Percentiles rank a stretch among this genome's conserved stretches.
phyloP scores from a whole-genome alignment of 2,888 invertebrate genomes.

The Lasioglossum oenotherae region DNA sequence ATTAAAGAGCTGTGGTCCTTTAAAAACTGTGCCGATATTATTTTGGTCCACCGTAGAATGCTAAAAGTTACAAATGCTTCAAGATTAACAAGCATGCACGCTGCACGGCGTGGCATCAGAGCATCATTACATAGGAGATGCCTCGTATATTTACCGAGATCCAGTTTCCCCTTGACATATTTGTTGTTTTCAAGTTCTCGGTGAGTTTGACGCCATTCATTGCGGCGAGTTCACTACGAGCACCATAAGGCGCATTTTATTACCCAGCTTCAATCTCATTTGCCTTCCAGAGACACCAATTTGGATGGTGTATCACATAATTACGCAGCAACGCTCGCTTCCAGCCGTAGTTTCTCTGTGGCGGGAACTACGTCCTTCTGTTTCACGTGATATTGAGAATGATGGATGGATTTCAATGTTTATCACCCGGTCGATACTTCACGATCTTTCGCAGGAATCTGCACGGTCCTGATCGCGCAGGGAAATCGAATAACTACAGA shows the following conservation, averaged over 20 bases:
- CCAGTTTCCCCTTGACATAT: slow-evolving; percentile 7
- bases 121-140: neutral
- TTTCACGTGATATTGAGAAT: neutral
- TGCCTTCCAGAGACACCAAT: slow-evolving; percentile 26
- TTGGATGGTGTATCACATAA: slow-evolving; percentile 45
- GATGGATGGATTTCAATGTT: neutral
- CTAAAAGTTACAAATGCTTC: neutral
- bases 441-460: too few species aligned
- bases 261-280: slow-evolving; percentile 47
- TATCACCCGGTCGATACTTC: neutral
- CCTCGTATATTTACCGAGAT: neutral
- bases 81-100: neutral
- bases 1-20: too few species aligned
- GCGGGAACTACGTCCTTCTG: neutral
- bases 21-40: too few species aligned
- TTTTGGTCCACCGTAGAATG: neutral
- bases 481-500: too few species aligned
- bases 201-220: slow-evolving; percentile 43
- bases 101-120: neutral
- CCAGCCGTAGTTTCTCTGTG: neutral
- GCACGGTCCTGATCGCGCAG: too few species aligned
- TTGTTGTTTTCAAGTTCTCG: slow-evolving; percentile 26
- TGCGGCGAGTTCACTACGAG: slow-evolving; percentile 23
- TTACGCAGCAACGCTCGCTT: slow-evolving; percentile 30
- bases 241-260: slow-evolving; percentile 49